Evolutionary conservation across 2,888 invertebrate species (phyloP).

Genomic region (Rhogogaster chlorosoma): DNA sequence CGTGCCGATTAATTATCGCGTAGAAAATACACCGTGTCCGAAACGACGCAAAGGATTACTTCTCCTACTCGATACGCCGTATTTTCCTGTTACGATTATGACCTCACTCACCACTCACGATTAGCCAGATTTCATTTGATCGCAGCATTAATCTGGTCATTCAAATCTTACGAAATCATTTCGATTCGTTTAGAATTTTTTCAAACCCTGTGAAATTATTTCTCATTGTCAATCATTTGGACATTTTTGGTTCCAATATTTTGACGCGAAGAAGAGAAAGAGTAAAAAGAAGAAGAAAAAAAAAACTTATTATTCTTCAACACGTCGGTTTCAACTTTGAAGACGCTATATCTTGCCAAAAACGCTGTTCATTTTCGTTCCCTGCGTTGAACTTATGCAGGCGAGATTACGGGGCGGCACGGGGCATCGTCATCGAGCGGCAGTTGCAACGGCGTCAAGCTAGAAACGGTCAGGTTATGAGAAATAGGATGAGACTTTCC

Average conservation of each 20-base stretch:
- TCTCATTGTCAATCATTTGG: not conserved
- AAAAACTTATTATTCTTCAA: not conserved
- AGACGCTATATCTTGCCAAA: not conserved
- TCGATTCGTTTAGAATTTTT: not conserved
- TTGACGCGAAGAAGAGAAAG: not conserved
- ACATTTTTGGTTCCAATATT: not conserved
- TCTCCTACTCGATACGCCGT: slow-evolving; percentile 14
- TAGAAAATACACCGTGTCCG: slow-evolving; percentile 19
- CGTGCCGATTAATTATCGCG: slow-evolving; percentile 25
- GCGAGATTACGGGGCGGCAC: not conserved
- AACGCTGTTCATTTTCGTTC: not conserved
- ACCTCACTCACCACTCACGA: not conserved
- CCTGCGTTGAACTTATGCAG: slow-evolving; percentile 4
- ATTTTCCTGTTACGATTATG: not conserved
- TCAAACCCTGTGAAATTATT: not conserved
- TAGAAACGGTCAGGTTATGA: slow-evolving; percentile 40
- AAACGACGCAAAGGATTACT: slow-evolving; percentile 20
- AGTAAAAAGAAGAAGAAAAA: not conserved
- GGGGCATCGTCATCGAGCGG: slow-evolving; percentile 13
- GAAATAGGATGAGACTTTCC: slow-evolving; percentile 43
- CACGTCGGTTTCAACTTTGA: not conserved
- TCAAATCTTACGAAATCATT: not conserved
- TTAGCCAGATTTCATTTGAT: not conserved
- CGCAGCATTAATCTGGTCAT: not conserved
- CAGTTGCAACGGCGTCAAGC: slow-evolving; percentile 39